Evolutionary conservation across 2,113 vertebrate genomes (phyloP).

Genomic region (Phaethon lepturus): DNA sequence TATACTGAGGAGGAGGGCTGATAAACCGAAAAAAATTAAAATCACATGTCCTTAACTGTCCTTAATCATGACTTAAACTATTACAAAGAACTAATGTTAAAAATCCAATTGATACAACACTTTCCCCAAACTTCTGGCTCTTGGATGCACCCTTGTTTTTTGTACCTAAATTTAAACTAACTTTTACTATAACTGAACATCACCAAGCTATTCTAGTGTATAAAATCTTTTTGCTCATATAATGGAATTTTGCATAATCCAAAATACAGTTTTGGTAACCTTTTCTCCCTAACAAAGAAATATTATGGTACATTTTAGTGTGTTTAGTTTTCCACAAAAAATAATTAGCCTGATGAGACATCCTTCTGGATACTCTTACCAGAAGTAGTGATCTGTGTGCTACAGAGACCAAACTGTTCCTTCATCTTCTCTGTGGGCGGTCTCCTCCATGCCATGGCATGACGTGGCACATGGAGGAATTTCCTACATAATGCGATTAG

Average conservation of each 20-base stretch:
- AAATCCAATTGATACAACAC: neutral
- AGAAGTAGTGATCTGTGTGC: neutral
- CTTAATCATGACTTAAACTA: neutral
- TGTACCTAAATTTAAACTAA: neutral
- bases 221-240: neutral
- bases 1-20: neutral
- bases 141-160: neutral
- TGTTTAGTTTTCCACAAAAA: neutral
- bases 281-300: neutral
- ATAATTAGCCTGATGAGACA: neutral
- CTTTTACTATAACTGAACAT: neutral
- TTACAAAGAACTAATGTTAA: neutral
- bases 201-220: neutral
- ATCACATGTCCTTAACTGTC: neutral
- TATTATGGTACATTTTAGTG: neutral
- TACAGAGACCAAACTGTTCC: neutral
- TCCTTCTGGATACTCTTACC: neutral
- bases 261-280: neutral
- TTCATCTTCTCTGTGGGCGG: neutral
- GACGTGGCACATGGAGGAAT: neutral
- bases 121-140: neutral
- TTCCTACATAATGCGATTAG: neutral
- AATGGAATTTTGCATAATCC: neutral
- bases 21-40: neutral
- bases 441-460: neutral